Evolutionary conservation across 2,888 invertebrate species (phyloP).

Genomic region (Orchestes rusci): DNA sequence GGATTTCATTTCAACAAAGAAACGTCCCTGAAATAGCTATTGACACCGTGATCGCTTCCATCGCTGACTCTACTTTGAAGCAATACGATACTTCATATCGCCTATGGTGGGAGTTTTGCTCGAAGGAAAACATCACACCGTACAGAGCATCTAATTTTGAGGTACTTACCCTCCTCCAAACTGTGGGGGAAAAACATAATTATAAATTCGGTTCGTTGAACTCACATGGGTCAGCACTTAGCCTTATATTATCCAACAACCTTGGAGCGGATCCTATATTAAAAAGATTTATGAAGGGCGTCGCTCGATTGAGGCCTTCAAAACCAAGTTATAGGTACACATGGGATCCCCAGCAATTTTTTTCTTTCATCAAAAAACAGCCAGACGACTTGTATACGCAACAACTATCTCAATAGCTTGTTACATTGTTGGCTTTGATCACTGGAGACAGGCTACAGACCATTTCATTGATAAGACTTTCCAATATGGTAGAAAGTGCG

Average conservation of each 20-base stretch:
- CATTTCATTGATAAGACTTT: background rate
- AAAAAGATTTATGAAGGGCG: conserved; percentile 28
- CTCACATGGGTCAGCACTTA: conserved; percentile 5
- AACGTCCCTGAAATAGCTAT: conserved; percentile 17
- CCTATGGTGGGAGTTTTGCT: conserved; percentile 27
- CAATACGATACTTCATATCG: conserved; percentile 25
- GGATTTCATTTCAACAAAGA: conserved; percentile 15
- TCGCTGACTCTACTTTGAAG: conserved; percentile 25
- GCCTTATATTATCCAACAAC: conserved; percentile 9
- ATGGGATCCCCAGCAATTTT: conserved; percentile 30
- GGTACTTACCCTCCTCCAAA: conserved; percentile 19
- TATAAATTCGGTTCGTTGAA: too few species aligned
- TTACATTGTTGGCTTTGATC: conserved; percentile 26
- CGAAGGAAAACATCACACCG: conserved; percentile 10
- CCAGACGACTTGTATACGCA: background rate
- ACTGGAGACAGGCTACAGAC: conserved; percentile 10
- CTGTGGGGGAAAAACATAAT: conserved; percentile 6
- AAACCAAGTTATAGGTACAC: conserved; percentile 25
- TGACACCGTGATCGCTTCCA: conserved; percentile 22
- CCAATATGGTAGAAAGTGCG: background rate
- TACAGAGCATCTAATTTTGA: conserved; percentile 5
- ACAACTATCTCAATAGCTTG: conserved; percentile 27
- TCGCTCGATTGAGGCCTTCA: conserved; percentile 25
- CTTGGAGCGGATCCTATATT: conserved; percentile 23
- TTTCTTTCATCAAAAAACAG: background rate